Conservation (phyloP, 2,113 vertebrate species). For the Noctilio leporinus region DNA sequence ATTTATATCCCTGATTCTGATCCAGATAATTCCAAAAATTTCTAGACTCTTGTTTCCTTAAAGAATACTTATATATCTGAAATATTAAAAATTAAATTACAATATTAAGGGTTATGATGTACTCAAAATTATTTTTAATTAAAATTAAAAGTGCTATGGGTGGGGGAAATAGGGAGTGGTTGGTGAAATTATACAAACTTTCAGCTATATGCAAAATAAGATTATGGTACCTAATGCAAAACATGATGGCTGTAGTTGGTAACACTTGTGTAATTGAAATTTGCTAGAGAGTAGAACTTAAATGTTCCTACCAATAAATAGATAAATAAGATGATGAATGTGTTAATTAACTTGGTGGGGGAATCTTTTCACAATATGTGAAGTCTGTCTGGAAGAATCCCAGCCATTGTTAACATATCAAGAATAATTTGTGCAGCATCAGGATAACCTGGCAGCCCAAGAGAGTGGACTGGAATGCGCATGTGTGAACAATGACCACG, state of each 20-base stretch:
- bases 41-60: neutral
- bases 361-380: neutral
- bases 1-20: neutral
- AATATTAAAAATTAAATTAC: neutral
- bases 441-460: no score
- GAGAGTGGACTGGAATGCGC: no score
- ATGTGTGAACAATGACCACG: no score
- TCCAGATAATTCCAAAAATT: neutral
- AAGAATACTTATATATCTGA: neutral
- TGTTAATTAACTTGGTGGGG: neutral
- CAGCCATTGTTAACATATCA: no score
- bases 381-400: no score
- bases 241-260: neutral
- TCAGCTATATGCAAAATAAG: neutral
- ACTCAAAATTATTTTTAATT: neutral
- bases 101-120: neutral
- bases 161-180: neutral
- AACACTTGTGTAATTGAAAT: neutral
- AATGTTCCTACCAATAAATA: neutral
- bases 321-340: neutral
- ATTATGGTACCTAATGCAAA: neutral
- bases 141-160: neutral
- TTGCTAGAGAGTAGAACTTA: neutral
- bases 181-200: neutral
- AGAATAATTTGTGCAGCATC: no score